These are phyloP conservation scores for Andricus quercusramuli DNA, from an alignment of 2,888 invertebrate genomes.

Conservation along the genomic window DNA sequence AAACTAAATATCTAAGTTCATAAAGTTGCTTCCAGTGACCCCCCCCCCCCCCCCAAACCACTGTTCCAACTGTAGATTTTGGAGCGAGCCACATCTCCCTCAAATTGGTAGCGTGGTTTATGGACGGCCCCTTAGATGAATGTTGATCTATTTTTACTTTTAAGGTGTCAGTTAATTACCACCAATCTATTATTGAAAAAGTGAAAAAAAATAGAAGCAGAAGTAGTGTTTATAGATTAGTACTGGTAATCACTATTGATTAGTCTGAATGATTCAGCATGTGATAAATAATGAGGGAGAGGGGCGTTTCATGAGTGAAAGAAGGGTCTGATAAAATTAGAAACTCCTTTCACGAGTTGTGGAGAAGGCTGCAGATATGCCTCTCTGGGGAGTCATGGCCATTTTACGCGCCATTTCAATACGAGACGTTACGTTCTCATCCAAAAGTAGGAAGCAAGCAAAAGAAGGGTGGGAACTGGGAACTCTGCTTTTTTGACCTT, in stretches of 20 bases:
- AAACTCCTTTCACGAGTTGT: conserved; percentile 51
- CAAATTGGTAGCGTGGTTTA: no score
- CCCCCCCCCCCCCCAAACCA: no score
- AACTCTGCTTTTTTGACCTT: conserved; percentile 30
- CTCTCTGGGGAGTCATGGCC: conserved; percentile 71
- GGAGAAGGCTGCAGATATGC: conserved; percentile 64
- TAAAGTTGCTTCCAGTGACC: no score
- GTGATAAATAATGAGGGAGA: conserved; percentile 4
- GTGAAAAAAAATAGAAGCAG: neutral
- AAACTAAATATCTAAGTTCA: no score
- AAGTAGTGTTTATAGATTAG: neutral
- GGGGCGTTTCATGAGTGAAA: conserved; percentile 3
- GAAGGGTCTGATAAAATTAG: conserved; percentile 56
- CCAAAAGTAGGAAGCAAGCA: conserved; percentile 48
- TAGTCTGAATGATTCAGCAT: neutral
- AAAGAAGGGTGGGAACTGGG: conserved; percentile 13
- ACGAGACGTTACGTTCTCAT: conserved; percentile 75
- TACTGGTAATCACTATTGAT: neutral
- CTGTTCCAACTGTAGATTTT: no score
- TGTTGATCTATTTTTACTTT: no score
- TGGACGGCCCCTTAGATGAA: no score
- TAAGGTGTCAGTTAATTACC: no score
- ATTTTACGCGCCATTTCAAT: conserved; percentile 77
- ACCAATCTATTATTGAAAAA: no score
- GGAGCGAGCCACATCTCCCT: no score